Conservation (phyloP, 1,140 invertebrate genomes). For the Uloborus diversus region DNA sequence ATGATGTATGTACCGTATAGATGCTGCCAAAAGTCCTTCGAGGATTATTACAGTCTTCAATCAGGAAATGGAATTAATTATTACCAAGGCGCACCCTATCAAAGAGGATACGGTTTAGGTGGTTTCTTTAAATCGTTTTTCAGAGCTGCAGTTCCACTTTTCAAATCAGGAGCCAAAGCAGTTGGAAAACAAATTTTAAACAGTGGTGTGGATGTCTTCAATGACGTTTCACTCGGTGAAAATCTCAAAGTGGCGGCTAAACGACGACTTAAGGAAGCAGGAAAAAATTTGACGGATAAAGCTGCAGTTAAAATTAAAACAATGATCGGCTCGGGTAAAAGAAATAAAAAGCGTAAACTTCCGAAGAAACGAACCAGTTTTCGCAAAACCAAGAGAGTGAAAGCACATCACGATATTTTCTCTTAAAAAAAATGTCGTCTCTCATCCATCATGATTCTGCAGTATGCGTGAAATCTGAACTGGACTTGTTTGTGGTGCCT, state of each 20-base stretch:
- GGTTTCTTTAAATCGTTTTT: neutral
- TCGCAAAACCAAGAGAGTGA: neutral
- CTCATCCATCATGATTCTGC: neutral
- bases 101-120: neutral
- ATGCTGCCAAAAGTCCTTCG: neutral
- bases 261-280: neutral
- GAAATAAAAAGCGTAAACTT: neutral
- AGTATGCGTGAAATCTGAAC: neutral
- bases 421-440: neutral
- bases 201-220: neutral
- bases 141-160: neutral
- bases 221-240: neutral
- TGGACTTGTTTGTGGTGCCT: neutral
- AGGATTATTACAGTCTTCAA: neutral
- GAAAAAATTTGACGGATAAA: neutral
- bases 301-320: neutral
- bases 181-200: neutral
- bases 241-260: neutral
- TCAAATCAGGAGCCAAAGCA: constrained; percentile 14
- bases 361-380: neutral
- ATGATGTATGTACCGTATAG: neutral
- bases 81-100: neutral
- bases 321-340: neutral
- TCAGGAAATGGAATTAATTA: neutral
- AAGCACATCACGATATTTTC: neutral